phyloP scores from a whole-genome alignment of 2,797 vertebrate genomes.

The Carapus acus region DNA sequence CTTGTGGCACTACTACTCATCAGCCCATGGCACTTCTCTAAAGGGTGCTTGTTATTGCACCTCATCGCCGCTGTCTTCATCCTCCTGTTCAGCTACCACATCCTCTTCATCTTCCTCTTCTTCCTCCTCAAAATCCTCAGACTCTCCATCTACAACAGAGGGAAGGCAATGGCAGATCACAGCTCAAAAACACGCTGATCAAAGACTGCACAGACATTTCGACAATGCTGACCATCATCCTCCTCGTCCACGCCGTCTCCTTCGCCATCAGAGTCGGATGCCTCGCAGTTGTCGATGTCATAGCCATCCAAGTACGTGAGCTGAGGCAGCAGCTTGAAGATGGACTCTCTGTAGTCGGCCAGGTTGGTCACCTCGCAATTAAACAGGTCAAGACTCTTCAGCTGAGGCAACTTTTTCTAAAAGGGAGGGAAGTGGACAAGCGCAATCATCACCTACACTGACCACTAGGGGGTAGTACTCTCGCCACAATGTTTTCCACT shows the following conservation, averaged over 20 bases:
- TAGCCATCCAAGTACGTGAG: constrained; percentile 89
- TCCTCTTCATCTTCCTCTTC: constrained; percentile 80
- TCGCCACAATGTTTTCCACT: no score
- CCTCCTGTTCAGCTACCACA: constrained; percentile 71
- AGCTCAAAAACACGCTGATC: no score
- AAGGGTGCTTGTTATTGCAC: constrained; percentile 48
- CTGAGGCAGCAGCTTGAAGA: constrained; percentile 86
- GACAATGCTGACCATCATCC: constrained; percentile 68
- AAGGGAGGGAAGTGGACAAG: not conserved
- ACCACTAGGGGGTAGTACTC: not conserved
- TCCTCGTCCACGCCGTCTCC: constrained; percentile 75
- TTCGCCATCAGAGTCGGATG: constrained; percentile 84
- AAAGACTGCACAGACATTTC: no score
- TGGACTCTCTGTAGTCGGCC: constrained; percentile 84
- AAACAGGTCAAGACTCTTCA: constrained; percentile 90
- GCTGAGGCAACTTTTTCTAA: constrained; percentile 86
- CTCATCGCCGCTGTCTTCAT: constrained; percentile 78
- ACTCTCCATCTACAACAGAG: constrained; percentile 66
- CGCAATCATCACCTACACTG: not conserved
- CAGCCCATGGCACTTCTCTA: no score
- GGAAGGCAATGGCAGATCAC: not conserved
- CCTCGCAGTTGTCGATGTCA: constrained; percentile 81
- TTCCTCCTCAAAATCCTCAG: constrained; percentile 79
- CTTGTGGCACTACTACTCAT: constrained; percentile 61
- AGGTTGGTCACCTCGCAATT: constrained; percentile 92